Conservation (phyloP, 2,888 invertebrate genomes). For the Microplitis manilae region DNA sequence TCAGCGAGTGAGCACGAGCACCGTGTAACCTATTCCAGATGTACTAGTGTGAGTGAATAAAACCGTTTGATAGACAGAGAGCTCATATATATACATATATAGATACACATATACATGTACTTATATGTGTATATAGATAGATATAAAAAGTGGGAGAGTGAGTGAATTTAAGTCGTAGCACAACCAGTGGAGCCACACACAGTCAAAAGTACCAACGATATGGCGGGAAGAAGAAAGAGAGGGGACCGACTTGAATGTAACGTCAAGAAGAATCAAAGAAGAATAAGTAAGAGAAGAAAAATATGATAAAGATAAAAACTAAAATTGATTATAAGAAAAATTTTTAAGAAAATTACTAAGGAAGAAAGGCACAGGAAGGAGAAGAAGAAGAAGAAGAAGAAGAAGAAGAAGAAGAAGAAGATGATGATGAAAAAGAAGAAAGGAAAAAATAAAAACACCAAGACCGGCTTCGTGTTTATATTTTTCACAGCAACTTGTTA, state of each 20-base stretch:
- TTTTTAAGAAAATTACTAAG: too few relatives aligned
- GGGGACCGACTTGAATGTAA: not conserved
- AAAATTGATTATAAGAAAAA: too few relatives aligned
- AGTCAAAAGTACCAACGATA: not conserved
- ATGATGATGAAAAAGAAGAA: slow-evolving; percentile 18
- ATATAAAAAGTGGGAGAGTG: slow-evolving; percentile 1
- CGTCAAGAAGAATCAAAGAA: not conserved
- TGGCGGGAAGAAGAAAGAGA: not conserved
- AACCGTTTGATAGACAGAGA: slow-evolving; percentile 9
- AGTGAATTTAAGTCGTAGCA: slow-evolving; percentile 24
- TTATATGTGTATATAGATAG: slow-evolving; percentile 4
- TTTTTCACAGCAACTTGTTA: slow-evolving; percentile 7
- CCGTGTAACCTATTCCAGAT: slow-evolving; percentile 42
- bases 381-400: slow-evolving; percentile 25
- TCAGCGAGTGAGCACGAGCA: slow-evolving; percentile 44
- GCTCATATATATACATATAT: slow-evolving; percentile 10
- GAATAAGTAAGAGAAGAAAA: too few relatives aligned
- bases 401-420: slow-evolving; percentile 4
- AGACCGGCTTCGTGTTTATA: slow-evolving; percentile 14
- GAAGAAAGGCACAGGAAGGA: too few relatives aligned
- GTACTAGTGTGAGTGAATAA: slow-evolving; percentile 31
- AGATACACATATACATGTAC: slow-evolving; percentile 15
- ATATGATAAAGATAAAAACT: too few relatives aligned
- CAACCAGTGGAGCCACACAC: slow-evolving; percentile 30
- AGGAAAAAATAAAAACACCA: slow-evolving; percentile 34